phyloP scores from a whole-genome alignment of 2,797 vertebrate species.

The Pagetopsis macropterus region DNA sequence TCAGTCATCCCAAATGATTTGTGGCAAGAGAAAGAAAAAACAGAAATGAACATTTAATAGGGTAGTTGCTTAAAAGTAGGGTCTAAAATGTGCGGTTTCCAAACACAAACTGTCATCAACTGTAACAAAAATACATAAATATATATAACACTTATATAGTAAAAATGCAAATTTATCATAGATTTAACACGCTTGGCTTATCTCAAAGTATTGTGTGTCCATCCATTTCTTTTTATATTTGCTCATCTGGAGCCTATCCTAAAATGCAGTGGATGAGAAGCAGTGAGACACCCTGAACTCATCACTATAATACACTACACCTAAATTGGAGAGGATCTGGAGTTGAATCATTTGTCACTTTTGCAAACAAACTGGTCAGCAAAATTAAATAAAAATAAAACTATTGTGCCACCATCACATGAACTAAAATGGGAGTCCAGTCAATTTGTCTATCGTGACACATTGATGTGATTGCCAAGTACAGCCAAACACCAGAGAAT shows the following conservation, averaged over 20 bases:
- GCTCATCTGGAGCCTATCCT: not conserved
- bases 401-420: not conserved
- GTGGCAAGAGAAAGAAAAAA: not conserved
- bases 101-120: conserved; percentile 27
- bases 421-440: conserved; percentile 14
- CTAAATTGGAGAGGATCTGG: not conserved
- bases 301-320: conserved; percentile 8
- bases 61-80: conserved; percentile 10
- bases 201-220: not conserved
- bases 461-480: conserved; percentile 24
- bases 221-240: conserved; percentile 2
- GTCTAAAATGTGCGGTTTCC: conserved; percentile 31
- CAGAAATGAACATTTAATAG: conserved; percentile 8
- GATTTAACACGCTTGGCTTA: not conserved
- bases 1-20: not conserved
- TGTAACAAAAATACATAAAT: not conserved
- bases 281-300: not conserved
- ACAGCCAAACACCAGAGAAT: conserved; percentile 36
- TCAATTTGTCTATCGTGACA: conserved; percentile 35
- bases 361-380: too few species aligned
- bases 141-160: too few species aligned
- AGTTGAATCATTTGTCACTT: too few species aligned
- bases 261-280: not conserved
- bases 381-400: conserved; percentile 3
- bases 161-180: conserved; percentile 4